These are phyloP conservation scores for Lithophane leautieri DNA, from an alignment of 2,888 invertebrate species.

Conservation along the genomic window DNA sequence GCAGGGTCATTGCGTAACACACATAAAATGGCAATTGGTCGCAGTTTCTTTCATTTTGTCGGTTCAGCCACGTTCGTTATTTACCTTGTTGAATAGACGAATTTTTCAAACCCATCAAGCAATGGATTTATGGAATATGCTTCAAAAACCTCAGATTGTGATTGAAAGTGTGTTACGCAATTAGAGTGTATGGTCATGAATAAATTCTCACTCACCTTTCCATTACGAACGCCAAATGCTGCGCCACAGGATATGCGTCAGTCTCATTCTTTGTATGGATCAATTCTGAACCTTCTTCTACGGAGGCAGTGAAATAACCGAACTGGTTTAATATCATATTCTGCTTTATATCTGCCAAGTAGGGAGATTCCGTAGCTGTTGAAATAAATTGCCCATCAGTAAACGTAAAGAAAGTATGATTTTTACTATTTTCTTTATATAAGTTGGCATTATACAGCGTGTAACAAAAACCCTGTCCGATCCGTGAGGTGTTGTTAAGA, in stretches of 20 bases:
- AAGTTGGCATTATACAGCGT: neutral
- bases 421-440: neutral
- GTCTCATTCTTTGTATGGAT: neutral
- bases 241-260: neutral
- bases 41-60: neutral
- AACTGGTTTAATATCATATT: neutral
- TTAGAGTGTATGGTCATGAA: neutral
- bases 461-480: too few relatives aligned
- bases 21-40: neutral
- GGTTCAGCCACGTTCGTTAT: neutral
- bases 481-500: too few relatives aligned
- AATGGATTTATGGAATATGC: neutral
- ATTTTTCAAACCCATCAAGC: neutral
- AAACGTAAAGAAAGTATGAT: neutral
- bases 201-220: slow-evolving; percentile 3
- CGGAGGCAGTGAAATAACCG: slow-evolving; percentile 14
- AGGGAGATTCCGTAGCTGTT: neutral
- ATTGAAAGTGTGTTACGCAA: neutral
- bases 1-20: neutral
- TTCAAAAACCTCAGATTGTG: neutral
- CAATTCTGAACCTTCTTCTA: slow-evolving; percentile 2
- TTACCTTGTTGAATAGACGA: neutral
- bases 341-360: neutral
- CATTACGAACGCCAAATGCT: neutral
- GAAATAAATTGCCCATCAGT: neutral